Evolutionary conservation across 2,888 invertebrate genomes (phyloP), one percentile per base, ranked within the genome.

Genomic region (Belgica antarctica): DNA sequence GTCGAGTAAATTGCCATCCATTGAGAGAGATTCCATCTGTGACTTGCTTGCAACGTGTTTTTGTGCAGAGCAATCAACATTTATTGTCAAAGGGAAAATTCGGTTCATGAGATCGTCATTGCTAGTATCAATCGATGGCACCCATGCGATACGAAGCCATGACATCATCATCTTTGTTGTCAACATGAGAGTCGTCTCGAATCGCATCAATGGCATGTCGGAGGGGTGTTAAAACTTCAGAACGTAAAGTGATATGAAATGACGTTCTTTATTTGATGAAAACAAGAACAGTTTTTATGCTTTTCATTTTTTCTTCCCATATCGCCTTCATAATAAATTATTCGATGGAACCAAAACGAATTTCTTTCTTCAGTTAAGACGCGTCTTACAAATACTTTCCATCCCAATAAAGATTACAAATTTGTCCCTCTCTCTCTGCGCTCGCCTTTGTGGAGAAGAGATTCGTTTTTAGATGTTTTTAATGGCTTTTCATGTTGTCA

Each of bases 251-350:
- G 62, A 62, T 28, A 62, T 47, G 19, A 41, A 63, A 31, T 57
- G 22, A 47, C 36, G 36, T 65, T 65, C 25, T 59, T 52, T 52
- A 52, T 52, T 52, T 19, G 28, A 12, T 36, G n/a, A 7, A 62
- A 62, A 62, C 5, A 28, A 19, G 31, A 63, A 62, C 15, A 36
- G 22, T 63, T 63, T 63, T 65, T 65, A 27, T 65, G 63, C 17
- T 47, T 25, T 52, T 68, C 22, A 27, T 59, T 46, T 7, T 15
- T 46, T 7, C 10, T 41, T 22, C 15, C 25, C 57, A 57, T 68
- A 68, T 68, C 68, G 57, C 31, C 24, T 19, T 57, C 68, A 57
- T 57, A 27, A 68, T 68, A 68, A 68, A 68, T 68, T 68, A 68
- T 57, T 19, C 59, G 59, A 24, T 59, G 25, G 12, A 59, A 59